These are phyloP conservation scores for Irena cyanogastra DNA, from an alignment of 2,113 vertebrate genomes.

Conservation along the genomic window DNA sequence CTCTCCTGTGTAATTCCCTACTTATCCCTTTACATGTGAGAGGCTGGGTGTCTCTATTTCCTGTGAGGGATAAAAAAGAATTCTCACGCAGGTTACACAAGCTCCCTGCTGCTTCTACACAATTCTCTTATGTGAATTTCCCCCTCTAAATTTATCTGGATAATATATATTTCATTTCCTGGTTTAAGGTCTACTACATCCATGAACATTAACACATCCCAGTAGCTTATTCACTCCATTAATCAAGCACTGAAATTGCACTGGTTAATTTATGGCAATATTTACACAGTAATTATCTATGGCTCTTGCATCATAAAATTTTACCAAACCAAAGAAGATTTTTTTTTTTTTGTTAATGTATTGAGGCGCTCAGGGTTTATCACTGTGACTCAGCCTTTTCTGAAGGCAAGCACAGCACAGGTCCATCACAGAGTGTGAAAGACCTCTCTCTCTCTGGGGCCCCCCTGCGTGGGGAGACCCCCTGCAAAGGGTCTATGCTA, in stretches of 20 bases:
- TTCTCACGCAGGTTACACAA: background rate
- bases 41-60: background rate
- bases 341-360: background rate
- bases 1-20: background rate
- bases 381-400: background rate
- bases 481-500: too few relatives aligned
- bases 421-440: background rate
- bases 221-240: background rate
- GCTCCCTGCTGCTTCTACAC: background rate
- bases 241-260: conserved; percentile 9
- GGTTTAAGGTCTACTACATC: background rate
- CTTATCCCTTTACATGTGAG: background rate
- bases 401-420: background rate
- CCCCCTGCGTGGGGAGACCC: too few relatives aligned
- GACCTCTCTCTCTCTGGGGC: too few relatives aligned
- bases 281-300: background rate
- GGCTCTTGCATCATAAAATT: background rate
- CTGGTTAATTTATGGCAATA: conserved; percentile 19
- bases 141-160: background rate
- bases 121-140: background rate
- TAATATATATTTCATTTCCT: background rate
- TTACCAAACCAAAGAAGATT: background rate
- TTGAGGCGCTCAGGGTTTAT: background rate
- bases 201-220: background rate
- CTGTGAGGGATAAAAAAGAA: background rate